These are phyloP conservation scores for Drosophila tanythrix DNA, from an alignment of 2,888 invertebrate species.

Conservation along the genomic window DNA sequence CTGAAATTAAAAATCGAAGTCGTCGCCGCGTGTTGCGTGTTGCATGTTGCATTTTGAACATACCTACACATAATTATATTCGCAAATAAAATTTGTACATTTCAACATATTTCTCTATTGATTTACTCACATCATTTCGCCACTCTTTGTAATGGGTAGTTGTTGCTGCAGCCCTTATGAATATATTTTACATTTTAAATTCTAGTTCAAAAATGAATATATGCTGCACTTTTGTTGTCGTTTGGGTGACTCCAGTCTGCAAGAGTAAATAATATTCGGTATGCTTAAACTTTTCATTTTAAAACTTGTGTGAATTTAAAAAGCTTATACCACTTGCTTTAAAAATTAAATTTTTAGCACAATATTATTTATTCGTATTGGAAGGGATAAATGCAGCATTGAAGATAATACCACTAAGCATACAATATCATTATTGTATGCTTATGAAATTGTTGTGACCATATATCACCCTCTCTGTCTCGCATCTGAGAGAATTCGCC, in stretches of 20 bases:
- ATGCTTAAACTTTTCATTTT: neutral
- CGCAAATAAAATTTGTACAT: conserved; percentile 41
- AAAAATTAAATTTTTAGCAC: too few species aligned
- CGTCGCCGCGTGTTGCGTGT: neutral
- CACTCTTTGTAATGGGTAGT: neutral
- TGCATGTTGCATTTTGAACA: conserved; percentile 13
- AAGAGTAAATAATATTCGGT: neutral
- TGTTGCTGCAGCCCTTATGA: neutral
- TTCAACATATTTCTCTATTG: neutral
- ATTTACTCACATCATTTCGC: neutral
- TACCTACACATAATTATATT: neutral
- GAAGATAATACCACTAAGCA: neutral
- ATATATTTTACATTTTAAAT: neutral
- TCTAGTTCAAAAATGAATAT: neutral
- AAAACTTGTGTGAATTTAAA: neutral
- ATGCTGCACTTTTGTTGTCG: neutral
- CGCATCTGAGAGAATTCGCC: neutral
- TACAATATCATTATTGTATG: too few species aligned
- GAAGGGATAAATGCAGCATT: neutral
- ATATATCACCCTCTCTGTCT: neutral
- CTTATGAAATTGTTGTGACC: neutral
- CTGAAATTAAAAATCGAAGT: conserved; percentile 29
- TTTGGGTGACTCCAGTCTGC: neutral
- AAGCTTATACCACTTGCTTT: too few species aligned
- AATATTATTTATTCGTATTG: neutral